Percentiles rank a stretch among this genome's conserved stretches.
These are phyloP conservation scores for Trichechus manatus DNA, from an alignment of 2,113 vertebrate genomes.

Conservation along the genomic window DNA sequence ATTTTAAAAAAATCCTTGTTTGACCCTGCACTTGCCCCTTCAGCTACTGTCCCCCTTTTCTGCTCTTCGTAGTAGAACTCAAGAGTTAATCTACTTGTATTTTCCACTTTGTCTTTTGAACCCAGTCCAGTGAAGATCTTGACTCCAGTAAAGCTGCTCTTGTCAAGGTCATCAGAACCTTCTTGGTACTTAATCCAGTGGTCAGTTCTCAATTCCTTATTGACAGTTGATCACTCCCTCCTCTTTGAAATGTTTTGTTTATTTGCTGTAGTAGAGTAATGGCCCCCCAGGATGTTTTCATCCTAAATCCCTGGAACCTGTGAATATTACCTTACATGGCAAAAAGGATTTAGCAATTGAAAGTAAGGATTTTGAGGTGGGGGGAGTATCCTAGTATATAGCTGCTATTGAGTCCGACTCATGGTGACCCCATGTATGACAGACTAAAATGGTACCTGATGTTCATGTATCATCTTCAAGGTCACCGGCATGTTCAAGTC, in stretches of 20 bases:
- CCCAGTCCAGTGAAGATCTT: not conserved
- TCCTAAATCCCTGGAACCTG: not conserved
- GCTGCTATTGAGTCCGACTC: not conserved
- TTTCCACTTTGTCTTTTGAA: not conserved
- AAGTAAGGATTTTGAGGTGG: not conserved
- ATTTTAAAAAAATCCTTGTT: not conserved
- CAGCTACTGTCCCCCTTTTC: not conserved
- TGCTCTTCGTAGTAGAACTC: conserved; percentile 3
- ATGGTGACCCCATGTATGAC: not conserved
- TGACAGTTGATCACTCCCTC: not conserved
- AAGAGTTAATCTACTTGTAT: not conserved
- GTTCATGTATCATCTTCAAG: too few relatives aligned
- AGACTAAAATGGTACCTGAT: too few relatives aligned
- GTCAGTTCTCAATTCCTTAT: not conserved
- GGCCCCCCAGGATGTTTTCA: not conserved
- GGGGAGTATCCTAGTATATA: not conserved
- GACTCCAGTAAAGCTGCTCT: not conserved
- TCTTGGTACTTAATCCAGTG: not conserved
- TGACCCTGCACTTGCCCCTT: not conserved
- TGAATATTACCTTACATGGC: not conserved
- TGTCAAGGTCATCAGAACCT: not conserved
- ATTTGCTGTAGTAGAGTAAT: conserved; percentile 17
- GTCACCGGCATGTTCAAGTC: too few relatives aligned
- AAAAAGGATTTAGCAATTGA: not conserved
- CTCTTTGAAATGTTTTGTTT: conserved; percentile 6